Conservation (phyloP, 2,888 invertebrate species). For the Lutraria lutraria region DNA sequence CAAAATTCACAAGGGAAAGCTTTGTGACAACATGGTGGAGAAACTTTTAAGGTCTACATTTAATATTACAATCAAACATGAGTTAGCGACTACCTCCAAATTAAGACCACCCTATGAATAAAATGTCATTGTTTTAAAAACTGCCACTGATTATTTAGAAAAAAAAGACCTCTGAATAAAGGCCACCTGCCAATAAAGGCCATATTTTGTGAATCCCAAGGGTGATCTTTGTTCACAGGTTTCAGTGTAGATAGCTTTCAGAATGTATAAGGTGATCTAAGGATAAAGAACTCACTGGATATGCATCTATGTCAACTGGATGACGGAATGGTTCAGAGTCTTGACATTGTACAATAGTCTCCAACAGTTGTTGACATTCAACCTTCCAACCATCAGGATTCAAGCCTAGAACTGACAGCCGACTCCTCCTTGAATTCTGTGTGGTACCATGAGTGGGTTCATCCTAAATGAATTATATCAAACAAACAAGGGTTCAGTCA, state of each 20-base stretch:
- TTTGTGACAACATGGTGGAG: too few species aligned
- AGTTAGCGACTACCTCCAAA: too few species aligned
- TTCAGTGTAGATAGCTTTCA: not conserved
- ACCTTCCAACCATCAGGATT: conserved; percentile 87
- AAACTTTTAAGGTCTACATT: too few species aligned
- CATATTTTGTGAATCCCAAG: too few species aligned
- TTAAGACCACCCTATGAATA: too few species aligned
- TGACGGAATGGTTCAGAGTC: conserved; percentile 95
- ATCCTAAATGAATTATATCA: not conserved
- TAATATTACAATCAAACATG: too few species aligned
- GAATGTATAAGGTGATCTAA: not conserved
- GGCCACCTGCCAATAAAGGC: too few species aligned
- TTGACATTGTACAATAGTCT: conserved; percentile 91
- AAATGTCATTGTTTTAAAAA: too few species aligned
- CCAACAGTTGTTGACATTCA: conserved; percentile 90
- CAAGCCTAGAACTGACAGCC: conserved; percentile 48
- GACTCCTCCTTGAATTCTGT: conserved; percentile 27
- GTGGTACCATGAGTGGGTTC: not conserved
- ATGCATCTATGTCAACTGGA: conserved; percentile 93
- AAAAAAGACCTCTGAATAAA: too few species aligned
- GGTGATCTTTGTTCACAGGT: too few species aligned
- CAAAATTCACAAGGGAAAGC: too few species aligned
- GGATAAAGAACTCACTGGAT: conserved; percentile 89
- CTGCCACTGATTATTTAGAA: too few species aligned
- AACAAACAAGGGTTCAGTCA: not conserved